These are phyloP conservation scores for Encarsia formosa DNA, from an alignment of 2,888 invertebrate species.

Conservation along the genomic window DNA sequence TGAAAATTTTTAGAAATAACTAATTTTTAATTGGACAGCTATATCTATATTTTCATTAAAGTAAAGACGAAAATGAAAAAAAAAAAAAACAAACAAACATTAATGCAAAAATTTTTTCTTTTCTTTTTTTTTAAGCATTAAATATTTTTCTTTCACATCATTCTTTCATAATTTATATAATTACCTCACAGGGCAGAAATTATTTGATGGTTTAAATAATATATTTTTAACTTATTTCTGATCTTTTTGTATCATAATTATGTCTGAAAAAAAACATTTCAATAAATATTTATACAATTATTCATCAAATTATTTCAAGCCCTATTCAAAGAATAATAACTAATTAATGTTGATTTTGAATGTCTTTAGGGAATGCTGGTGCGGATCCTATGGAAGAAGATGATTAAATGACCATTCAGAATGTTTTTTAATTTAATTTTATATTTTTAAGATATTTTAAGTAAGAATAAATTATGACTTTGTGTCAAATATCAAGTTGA, in stretches of 20 bases:
- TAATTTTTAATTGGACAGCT: too few species aligned
- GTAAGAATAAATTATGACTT: conserved; percentile 2
- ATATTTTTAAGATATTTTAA: conserved; percentile 21
- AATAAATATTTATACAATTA: background rate
- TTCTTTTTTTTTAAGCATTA: too few species aligned
- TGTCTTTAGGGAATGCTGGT: conserved; percentile 37
- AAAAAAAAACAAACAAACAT: too few species aligned
- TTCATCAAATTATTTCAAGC: conserved; percentile 4
- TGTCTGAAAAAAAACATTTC: background rate
- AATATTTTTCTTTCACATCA: background rate
- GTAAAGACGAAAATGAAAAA: too few species aligned
- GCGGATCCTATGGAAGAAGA: conserved; percentile 47
- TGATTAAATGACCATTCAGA: conserved; percentile 34
- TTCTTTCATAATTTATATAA: conserved; percentile 3
- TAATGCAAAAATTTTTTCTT: too few species aligned
- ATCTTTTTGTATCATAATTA: too few species aligned
- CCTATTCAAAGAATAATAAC: conserved; percentile 4
- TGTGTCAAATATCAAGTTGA: conserved; percentile 37
- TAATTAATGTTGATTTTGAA: conserved; percentile 22
- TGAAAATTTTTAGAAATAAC: too few species aligned
- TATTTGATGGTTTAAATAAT: background rate
- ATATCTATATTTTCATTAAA: too few species aligned
- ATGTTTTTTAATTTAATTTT: conserved; percentile 19
- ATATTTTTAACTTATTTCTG: background rate
- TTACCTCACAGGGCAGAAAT: too few species aligned